phyloP scores from a whole-genome alignment of 2,797 vertebrate species.

The Orestias chungarensis region DNA sequence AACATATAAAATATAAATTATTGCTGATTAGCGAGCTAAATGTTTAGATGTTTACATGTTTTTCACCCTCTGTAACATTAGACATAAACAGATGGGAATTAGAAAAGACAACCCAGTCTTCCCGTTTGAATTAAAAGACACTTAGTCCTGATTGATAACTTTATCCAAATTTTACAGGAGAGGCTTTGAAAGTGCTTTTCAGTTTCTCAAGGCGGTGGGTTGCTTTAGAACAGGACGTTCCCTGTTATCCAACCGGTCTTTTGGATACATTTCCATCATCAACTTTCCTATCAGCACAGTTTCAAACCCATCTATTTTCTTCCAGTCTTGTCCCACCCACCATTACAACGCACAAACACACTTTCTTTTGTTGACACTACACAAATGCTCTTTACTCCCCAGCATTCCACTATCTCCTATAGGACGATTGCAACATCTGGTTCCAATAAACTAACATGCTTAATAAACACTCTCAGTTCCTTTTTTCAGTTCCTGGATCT shows the following conservation, averaged over 20 bases:
- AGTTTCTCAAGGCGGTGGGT: neutral
- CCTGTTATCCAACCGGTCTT: neutral
- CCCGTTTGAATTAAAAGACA: too few species aligned
- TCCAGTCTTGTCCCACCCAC: too few species aligned
- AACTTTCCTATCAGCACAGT: neutral
- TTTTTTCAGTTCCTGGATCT: neutral
- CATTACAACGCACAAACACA: neutral
- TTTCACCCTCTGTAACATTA: neutral
- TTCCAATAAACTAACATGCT: neutral
- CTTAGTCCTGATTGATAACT: neutral
- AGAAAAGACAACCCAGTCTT: neutral
- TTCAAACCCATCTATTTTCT: neutral
- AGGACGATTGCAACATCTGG: neutral
- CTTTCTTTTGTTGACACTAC: neutral
- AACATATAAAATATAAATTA: neutral
- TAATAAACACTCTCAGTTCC: slow-evolving; percentile 1
- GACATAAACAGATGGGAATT: neutral
- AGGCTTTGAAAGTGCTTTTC: neutral
- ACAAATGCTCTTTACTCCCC: neutral
- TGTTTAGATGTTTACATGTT: too few species aligned
- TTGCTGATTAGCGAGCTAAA: neutral
- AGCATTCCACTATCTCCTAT: slow-evolving; percentile 1
- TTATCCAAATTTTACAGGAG: neutral
- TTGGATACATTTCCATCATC: neutral
- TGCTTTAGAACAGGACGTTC: slow-evolving; percentile 2